These are phyloP conservation scores for Drosophila ezoana DNA, from an alignment of 2,888 invertebrate genomes.

Conservation along the genomic window DNA sequence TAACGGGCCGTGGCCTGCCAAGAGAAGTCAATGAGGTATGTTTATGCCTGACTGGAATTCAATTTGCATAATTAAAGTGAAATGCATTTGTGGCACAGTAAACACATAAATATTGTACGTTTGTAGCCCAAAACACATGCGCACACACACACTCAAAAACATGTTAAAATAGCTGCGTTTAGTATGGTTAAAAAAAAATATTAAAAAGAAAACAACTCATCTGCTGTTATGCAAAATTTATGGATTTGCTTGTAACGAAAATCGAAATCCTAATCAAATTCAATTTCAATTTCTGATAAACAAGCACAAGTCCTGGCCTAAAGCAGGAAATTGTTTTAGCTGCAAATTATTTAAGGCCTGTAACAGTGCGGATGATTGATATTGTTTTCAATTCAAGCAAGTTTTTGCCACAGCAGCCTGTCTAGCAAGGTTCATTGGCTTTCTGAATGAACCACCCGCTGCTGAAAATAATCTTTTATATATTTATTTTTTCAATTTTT, in stretches of 20 bases:
- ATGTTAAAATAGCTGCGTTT: neutral
- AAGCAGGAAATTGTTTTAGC: conserved; percentile 17
- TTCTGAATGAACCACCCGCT: conserved; percentile 12
- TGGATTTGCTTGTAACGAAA: conserved; percentile 29
- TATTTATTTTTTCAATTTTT: neutral
- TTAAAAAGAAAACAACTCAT: conserved; percentile 40
- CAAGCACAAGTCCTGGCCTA: conserved; percentile 7
- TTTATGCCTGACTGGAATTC: conserved; percentile 68
- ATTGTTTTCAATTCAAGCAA: conserved; percentile 5
- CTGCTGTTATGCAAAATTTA: conserved; percentile 32
- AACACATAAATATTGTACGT: conserved; percentile 45
- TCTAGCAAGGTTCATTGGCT: conserved; percentile 37
- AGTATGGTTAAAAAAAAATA: conserved; percentile 22
- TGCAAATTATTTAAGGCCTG: conserved; percentile 20
- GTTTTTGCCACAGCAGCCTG: neutral
- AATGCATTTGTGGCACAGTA: conserved; percentile 56
- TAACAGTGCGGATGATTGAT: conserved; percentile 29
- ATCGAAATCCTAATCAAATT: conserved; percentile 23
- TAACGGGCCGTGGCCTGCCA: neutral
- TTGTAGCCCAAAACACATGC: conserved; percentile 6
- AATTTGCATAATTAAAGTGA: conserved; percentile 74
- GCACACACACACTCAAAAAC: conserved; percentile 6
- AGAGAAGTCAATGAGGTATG: conserved; percentile 26
- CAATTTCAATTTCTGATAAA: conserved; percentile 28
- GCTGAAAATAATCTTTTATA: conserved; percentile 8